Conservation (phyloP, 2,797 vertebrate genomes). For the Bovichtus variegatus region DNA sequence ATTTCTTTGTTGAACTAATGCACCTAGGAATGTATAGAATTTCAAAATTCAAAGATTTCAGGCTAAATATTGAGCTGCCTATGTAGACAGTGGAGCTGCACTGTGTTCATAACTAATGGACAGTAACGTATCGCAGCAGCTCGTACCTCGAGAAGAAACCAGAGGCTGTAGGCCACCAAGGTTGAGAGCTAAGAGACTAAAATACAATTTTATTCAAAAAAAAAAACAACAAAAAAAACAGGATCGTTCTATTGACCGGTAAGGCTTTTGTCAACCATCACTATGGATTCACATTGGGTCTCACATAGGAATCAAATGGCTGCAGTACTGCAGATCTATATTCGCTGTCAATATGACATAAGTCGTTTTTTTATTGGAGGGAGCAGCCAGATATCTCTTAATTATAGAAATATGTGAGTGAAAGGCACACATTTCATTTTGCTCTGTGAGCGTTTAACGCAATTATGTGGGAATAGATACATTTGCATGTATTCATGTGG, state of each 20-base stretch:
- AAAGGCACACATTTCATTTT: not conserved
- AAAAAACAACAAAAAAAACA: slow-evolving; percentile 14
- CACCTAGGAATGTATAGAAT: not conserved
- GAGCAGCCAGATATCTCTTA: not conserved
- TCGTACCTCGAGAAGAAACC: not conserved
- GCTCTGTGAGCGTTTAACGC: not conserved
- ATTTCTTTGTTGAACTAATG: not conserved
- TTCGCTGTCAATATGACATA: slow-evolving; percentile 1
- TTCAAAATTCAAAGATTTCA: slow-evolving; percentile 8
- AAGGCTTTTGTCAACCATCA: not conserved
- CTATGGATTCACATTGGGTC: slow-evolving; percentile 8
- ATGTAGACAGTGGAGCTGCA: not conserved
- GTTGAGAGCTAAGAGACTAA: not conserved
- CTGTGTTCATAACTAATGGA: not conserved
- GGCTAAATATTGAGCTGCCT: not conserved
- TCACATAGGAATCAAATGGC: not conserved
- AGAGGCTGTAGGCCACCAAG: not conserved
- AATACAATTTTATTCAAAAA: slow-evolving; percentile 11
- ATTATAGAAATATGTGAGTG: not conserved
- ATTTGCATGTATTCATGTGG: not conserved
- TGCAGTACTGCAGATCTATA: slow-evolving; percentile 7
- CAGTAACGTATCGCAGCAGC: slow-evolving; percentile 1
- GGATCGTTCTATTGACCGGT: slow-evolving; percentile 17
- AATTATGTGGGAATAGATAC: not conserved
- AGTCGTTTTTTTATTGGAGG: not conserved